Percentiles rank a stretch among this genome's conserved stretches.
Conservation (phyloP, 1,140 invertebrate genomes). For the Pinna nobilis region DNA sequence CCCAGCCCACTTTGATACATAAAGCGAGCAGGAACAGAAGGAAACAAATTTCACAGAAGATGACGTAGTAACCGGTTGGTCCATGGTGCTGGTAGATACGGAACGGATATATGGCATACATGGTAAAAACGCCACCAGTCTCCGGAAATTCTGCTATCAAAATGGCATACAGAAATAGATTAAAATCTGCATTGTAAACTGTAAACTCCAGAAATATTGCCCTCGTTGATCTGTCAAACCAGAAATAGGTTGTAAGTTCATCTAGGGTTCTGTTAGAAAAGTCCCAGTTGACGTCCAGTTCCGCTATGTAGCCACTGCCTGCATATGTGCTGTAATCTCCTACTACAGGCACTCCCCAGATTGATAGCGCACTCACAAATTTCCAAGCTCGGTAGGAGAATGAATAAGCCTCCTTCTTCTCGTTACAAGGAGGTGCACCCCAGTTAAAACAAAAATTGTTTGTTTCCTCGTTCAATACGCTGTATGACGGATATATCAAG, state of each 20-base stretch:
- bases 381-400: constrained; percentile 56
- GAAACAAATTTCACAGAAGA: constrained; percentile 61
- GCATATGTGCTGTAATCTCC: constrained; percentile 55
- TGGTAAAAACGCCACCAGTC: constrained; percentile 70
- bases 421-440: constrained; percentile 40
- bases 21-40: constrained; percentile 53
- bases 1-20: constrained; percentile 40
- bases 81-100: constrained; percentile 64
- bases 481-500: constrained; percentile 40
- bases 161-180: constrained; percentile 57
- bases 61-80: constrained; percentile 51
- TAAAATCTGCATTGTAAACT: constrained; percentile 75
- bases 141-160: constrained; percentile 75
- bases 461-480: constrained; percentile 42
- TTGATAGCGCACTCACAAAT: constrained; percentile 47
- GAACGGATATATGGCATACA: constrained; percentile 61
- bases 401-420: constrained; percentile 27
- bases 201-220: constrained; percentile 77
- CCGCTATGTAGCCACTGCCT: constrained; percentile 60
- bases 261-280: constrained; percentile 59
- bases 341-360: constrained; percentile 54
- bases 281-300: constrained; percentile 57
- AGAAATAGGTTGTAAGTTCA: constrained; percentile 68
- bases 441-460: constrained; percentile 53
- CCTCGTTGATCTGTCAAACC: constrained; percentile 77